Conservation (phyloP, 2,888 invertebrate genomes). For the Selenia dentaria region DNA sequence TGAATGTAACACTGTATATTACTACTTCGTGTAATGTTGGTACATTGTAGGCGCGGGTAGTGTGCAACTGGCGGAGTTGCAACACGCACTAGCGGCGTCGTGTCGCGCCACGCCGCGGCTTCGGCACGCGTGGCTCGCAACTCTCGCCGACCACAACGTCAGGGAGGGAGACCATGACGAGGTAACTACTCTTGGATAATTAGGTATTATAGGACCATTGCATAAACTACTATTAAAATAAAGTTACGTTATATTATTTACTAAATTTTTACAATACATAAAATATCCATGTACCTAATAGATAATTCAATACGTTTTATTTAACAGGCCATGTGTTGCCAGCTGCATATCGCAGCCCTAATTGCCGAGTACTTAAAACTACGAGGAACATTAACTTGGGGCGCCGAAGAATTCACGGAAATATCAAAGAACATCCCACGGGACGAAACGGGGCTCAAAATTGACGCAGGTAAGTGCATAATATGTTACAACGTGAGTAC, state of each 20-base stretch:
- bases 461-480: constrained; percentile 89
- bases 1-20: too few relatives aligned
- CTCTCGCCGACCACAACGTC: constrained; percentile 94
- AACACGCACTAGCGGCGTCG: constrained; percentile 96
- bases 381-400: constrained; percentile 89
- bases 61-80: constrained; percentile 95
- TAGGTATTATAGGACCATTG: too few relatives aligned
- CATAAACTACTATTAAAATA: too few relatives aligned
- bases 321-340: constrained; percentile 94
- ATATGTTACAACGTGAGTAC: too few relatives aligned
- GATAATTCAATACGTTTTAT: background rate
- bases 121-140: constrained; percentile 97
- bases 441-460: constrained; percentile 93
- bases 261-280: too few relatives aligned
- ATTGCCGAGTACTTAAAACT: constrained; percentile 97
- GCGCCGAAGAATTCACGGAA: constrained; percentile 92
- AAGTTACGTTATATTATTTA: too few relatives aligned
- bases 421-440: constrained; percentile 94
- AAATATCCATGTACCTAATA: too few relatives aligned
- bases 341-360: constrained; percentile 96
- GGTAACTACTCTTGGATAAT: too few relatives aligned
- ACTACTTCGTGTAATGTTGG: too few relatives aligned
- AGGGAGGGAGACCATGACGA: constrained; percentile 94
- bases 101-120: constrained; percentile 97
- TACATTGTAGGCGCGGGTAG: constrained; percentile 94